Conservation (phyloP, 2,797 vertebrate genomes). For the Zenarchopterus dispar region DNA sequence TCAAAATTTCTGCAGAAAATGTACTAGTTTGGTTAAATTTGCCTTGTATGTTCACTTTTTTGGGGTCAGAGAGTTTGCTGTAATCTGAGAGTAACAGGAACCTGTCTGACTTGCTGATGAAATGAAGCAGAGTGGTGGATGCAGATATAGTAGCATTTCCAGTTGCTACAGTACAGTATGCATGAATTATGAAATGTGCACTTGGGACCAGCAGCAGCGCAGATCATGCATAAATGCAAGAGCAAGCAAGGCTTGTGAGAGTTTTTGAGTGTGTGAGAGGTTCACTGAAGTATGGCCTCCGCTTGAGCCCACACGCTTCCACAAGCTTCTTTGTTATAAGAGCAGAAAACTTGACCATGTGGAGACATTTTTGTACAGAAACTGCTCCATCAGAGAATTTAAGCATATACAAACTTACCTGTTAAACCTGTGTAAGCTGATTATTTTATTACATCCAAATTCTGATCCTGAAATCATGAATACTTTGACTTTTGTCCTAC, state of each 20-base stretch:
- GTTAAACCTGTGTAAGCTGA: background rate
- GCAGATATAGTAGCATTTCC: slow-evolving; percentile 73
- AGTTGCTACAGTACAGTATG: slow-evolving; percentile 71
- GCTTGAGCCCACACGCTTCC: slow-evolving; percentile 28
- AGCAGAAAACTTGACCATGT: slow-evolving; percentile 23
- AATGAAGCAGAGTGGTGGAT: slow-evolving; percentile 56
- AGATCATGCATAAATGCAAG: slow-evolving; percentile 83
- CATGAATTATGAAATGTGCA: slow-evolving; percentile 83
- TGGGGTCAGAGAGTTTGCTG: slow-evolving; percentile 32
- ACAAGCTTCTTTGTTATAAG: slow-evolving; percentile 35
- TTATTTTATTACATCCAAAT: slow-evolving; percentile 17
- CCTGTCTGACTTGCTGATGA: slow-evolving; percentile 42
- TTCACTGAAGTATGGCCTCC: slow-evolving; percentile 47
- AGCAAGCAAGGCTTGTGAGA: slow-evolving; percentile 64
- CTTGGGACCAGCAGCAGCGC: slow-evolving; percentile 71
- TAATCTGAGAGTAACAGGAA: slow-evolving; percentile 37
- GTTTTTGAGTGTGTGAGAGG: slow-evolving; percentile 55
- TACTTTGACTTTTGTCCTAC: too few relatives aligned
- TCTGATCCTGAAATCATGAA: background rate
- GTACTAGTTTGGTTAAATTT: slow-evolving; percentile 1
- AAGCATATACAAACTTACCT: background rate
- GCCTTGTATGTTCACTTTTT: slow-evolving; percentile 5
- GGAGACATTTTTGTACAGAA: slow-evolving; percentile 5
- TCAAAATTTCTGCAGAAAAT: too few relatives aligned
- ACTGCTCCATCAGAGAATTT: background rate